phyloP scores from a whole-genome alignment of 2,888 invertebrate species.

The Lasioglossum villosulum region DNA sequence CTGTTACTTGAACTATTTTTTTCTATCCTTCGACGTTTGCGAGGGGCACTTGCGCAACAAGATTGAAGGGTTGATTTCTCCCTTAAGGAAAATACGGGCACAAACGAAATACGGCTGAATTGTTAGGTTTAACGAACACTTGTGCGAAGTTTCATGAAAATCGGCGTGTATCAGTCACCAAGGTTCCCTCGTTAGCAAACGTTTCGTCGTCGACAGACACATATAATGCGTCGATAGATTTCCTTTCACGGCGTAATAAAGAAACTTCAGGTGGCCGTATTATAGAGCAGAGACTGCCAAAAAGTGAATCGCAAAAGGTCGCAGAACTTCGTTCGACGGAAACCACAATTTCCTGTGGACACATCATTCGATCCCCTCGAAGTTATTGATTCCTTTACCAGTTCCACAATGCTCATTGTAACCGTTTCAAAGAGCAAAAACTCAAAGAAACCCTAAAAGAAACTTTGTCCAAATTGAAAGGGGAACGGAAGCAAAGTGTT shows the following conservation, averaged over 20 bases:
- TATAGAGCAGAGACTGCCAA: neutral
- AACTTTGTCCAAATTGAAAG: slow-evolving; percentile 10
- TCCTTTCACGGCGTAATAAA: neutral
- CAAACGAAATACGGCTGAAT: no score
- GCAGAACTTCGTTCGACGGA: slow-evolving; percentile 9
- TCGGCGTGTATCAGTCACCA: no score
- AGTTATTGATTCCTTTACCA: slow-evolving; percentile 42
- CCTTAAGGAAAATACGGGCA: no score
- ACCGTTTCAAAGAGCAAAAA: slow-evolving; percentile 7
- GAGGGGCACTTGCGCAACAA: no score
- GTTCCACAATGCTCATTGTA: slow-evolving; percentile 42
- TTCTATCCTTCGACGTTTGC: no score
- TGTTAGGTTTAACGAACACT: no score
- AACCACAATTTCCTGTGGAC: slow-evolving; percentile 33
- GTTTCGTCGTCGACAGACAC: neutral
- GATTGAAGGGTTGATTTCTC: no score
- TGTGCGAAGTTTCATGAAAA: no score
- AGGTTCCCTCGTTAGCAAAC: neutral
- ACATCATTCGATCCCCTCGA: slow-evolving; percentile 27
- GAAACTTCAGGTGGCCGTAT: neutral
- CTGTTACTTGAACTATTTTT: no score
- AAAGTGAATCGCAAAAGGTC: neutral
- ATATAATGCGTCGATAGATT: neutral
- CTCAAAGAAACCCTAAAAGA: slow-evolving; percentile 18
- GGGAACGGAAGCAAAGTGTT: slow-evolving; percentile 13